These are phyloP conservation scores for Tokudaia muenninki DNA, from an alignment of 2,797 vertebrate species.

Conservation along the genomic window DNA sequence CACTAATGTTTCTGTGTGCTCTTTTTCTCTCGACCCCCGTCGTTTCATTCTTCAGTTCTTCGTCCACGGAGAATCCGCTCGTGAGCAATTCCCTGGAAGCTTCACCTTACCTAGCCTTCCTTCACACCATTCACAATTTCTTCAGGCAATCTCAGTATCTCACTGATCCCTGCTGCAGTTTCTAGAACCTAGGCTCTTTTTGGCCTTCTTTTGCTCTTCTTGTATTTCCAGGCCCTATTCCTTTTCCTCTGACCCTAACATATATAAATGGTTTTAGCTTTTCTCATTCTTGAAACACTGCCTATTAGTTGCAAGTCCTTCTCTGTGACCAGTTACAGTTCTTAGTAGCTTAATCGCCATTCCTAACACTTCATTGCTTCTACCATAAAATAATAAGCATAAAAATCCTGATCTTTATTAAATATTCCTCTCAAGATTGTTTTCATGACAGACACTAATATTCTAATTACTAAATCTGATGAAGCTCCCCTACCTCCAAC, in stretches of 20 bases:
- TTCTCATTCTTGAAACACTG: not conserved
- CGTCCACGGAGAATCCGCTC: no score
- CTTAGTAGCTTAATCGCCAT: not conserved
- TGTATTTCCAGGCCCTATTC: not conserved
- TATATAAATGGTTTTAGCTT: not conserved
- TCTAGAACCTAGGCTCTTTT: not conserved
- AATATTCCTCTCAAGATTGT: not conserved
- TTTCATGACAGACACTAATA: not conserved
- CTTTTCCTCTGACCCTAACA: not conserved
- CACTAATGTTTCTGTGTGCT: no score
- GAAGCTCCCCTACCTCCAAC: not conserved
- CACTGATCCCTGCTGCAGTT: not conserved
- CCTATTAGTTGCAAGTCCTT: not conserved
- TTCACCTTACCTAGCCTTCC: no score
- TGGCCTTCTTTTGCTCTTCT: not conserved
- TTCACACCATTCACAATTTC: not conserved
- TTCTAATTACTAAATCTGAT: not conserved
- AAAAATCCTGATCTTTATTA: not conserved
- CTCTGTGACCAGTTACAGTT: not conserved
- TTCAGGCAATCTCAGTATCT: not conserved
- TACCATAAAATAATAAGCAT: not conserved
- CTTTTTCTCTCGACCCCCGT: no score
- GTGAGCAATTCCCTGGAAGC: no score
- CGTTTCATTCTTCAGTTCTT: no score
- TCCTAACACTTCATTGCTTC: not conserved